phyloP scores from a whole-genome alignment of 2,888 invertebrate genomes.

The Drosophila borealis region DNA sequence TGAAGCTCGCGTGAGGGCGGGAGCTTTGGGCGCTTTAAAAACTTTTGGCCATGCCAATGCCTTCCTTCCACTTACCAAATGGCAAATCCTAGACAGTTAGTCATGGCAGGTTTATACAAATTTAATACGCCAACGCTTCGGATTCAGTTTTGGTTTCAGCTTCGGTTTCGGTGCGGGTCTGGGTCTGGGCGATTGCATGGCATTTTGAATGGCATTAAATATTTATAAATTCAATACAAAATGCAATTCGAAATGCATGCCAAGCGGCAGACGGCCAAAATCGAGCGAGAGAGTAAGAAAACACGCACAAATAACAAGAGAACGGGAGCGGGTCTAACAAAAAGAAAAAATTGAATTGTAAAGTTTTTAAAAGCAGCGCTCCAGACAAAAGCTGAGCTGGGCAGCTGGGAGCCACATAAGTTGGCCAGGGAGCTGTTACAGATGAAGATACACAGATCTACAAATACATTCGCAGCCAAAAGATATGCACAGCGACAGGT shows the following conservation, averaged over 20 bases:
- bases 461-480: slow-evolving; percentile 35
- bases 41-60: slow-evolving; percentile 22
- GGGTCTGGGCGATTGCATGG: slow-evolving; percentile 67
- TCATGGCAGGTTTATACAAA: slow-evolving; percentile 63
- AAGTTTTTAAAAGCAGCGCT: slow-evolving; percentile 64
- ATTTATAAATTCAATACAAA: slow-evolving; percentile 85
- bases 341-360: slow-evolving; percentile 75
- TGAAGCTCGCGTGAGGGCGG: background rate
- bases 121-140: slow-evolving; percentile 64
- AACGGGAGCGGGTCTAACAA: slow-evolving; percentile 1
- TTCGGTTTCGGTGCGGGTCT: slow-evolving; percentile 3
- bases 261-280: slow-evolving; percentile 68
- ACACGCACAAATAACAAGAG: slow-evolving; percentile 8
- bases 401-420: slow-evolving; percentile 49
- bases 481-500: slow-evolving; percentile 59
- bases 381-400: slow-evolving; percentile 55
- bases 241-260: slow-evolving; percentile 81
- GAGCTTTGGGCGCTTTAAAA: slow-evolving; percentile 27
- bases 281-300: background rate
- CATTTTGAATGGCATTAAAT: slow-evolving; percentile 82
- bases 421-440: slow-evolving; percentile 44
- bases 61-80: slow-evolving; percentile 4
- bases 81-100: slow-evolving; percentile 67
- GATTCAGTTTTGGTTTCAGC: slow-evolving; percentile 24
- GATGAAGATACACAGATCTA: slow-evolving; percentile 23